These are phyloP conservation scores for Hylaea fasciaria DNA, from an alignment of 2,888 invertebrate genomes.

Conservation along the genomic window DNA sequence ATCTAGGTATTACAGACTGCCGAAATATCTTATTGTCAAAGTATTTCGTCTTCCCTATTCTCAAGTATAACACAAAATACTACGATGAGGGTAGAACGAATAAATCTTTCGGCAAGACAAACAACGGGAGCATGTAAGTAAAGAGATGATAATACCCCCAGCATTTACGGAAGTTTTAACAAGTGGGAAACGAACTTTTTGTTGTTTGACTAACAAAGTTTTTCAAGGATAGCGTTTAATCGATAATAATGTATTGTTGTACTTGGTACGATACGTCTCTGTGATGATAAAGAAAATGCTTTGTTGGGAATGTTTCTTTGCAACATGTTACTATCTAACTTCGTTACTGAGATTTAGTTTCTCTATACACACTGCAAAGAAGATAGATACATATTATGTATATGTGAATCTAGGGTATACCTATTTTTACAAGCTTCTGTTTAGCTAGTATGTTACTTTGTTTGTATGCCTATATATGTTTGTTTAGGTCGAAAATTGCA, in stretches of 20 bases:
- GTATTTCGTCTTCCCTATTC: constrained; percentile 35
- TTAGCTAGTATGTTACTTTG: no score
- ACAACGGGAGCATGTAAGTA: constrained; percentile 46
- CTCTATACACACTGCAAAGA: background rate
- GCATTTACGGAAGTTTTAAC: constrained; percentile 47
- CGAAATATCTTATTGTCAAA: constrained; percentile 26
- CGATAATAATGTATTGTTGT: constrained; percentile 41
- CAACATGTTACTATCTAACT: background rate
- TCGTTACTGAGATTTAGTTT: background rate
- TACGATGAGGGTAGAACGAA: constrained; percentile 41
- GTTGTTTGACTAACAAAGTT: constrained; percentile 45
- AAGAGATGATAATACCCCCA: constrained; percentile 47
- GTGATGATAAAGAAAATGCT: constrained; percentile 2
- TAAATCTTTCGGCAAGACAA: constrained; percentile 44
- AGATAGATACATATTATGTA: no score
- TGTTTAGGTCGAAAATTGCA: no score
- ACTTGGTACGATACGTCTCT: constrained; percentile 26
- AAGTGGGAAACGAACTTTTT: constrained; percentile 44
- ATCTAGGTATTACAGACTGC: background rate
- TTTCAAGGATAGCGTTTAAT: constrained; percentile 42
- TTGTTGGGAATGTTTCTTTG: background rate
- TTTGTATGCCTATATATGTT: no score
- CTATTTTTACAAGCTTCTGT: no score
- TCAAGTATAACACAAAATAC: constrained; percentile 37
- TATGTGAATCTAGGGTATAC: no score